Conservation (phyloP, 2,797 vertebrate genomes). For the Hydrophis major region DNA sequence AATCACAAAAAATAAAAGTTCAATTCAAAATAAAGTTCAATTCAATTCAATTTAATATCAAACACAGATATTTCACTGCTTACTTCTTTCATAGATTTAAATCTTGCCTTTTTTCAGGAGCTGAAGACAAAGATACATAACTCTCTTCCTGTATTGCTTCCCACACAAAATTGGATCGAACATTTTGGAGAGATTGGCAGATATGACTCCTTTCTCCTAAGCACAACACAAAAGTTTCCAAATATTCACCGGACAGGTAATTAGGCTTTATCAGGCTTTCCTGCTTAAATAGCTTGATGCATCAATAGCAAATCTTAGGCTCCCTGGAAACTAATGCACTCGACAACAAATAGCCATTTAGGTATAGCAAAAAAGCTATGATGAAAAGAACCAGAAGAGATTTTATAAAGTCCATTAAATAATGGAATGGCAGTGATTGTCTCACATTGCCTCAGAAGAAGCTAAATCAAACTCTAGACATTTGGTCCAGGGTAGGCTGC, state of each 20-base stretch:
- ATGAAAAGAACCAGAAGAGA: background rate
- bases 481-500: background rate
- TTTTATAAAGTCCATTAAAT: constrained; percentile 12
- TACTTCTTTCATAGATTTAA: background rate
- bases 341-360: background rate
- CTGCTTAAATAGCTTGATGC: constrained; percentile 38
- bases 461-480: background rate
- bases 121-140: background rate
- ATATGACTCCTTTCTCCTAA: background rate
- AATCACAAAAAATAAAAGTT: too few species aligned
- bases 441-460: background rate
- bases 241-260: constrained; percentile 24
- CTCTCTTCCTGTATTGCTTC: background rate
- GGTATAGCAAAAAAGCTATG: constrained; percentile 21
- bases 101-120: background rate
- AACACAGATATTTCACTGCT: background rate
- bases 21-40: too few species aligned
- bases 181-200: background rate
- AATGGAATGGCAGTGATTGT: background rate
- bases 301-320: constrained; percentile 54
- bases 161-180: background rate
- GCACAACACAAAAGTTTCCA: constrained; percentile 11
- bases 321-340: constrained; percentile 61
- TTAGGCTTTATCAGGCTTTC: constrained; percentile 57
- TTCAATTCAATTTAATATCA: background rate